Conservation (phyloP, 2,113 vertebrate genomes). For the Rafetus swinhoei region DNA sequence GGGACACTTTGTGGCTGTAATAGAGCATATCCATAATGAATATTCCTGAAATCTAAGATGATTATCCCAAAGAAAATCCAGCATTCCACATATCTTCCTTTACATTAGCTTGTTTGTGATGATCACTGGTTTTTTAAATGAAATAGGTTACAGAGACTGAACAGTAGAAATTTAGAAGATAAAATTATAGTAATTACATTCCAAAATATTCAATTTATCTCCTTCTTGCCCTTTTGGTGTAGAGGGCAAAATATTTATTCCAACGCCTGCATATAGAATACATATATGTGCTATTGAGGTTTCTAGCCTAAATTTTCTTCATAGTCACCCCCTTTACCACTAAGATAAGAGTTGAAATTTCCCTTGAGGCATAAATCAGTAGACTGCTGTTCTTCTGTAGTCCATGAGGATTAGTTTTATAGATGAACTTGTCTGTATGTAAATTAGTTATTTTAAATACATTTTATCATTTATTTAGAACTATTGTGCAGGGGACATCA, state of each 20-base stretch:
- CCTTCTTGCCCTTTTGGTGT: neutral
- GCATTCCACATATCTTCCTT: neutral
- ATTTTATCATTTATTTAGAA: constrained; percentile 15
- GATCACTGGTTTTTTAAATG: neutral
- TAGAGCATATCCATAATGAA: neutral
- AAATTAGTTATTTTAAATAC: neutral
- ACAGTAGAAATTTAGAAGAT: neutral
- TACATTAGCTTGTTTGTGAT: neutral
- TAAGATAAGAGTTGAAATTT: constrained; percentile 20
- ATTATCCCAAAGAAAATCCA: neutral
- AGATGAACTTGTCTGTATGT: neutral
- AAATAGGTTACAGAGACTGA: neutral
- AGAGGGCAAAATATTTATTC: neutral
- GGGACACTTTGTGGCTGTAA: neutral
- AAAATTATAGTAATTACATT: neutral
- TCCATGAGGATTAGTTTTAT: neutral
- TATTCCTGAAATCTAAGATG: neutral
- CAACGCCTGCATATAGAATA: neutral
- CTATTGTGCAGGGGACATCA: neutral
- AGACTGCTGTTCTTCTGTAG: neutral
- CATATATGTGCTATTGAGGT: neutral
- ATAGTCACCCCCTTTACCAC: neutral
- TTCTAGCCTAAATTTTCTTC: neutral
- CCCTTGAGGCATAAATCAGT: neutral
- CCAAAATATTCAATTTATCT: neutral